Conservation (phyloP, 1,140 invertebrate species). For the Cyclargus thomasi region DNA sequence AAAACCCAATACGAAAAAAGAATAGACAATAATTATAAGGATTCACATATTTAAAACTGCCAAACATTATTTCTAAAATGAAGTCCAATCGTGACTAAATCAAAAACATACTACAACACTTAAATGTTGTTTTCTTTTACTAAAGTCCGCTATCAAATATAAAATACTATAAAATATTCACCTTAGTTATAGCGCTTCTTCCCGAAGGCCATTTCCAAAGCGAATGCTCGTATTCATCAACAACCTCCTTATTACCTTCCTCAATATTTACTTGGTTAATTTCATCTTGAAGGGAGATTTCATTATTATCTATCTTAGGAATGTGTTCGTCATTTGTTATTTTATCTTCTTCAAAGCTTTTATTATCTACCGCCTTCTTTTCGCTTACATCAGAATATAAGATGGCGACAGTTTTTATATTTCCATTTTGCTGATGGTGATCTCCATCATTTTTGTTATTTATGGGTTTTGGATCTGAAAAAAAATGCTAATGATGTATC, state of each 20-base stretch:
- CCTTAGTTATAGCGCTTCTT: conserved; percentile 75
- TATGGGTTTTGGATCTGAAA: conserved; percentile 26
- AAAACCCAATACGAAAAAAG: too few species aligned
- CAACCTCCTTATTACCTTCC: conserved; percentile 45
- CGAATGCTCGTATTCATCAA: conserved; percentile 65
- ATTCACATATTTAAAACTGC: too few species aligned
- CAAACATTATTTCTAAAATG: too few species aligned
- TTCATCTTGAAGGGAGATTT: conserved; percentile 38
- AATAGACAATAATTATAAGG: too few species aligned
- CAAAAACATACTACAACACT: too few species aligned
- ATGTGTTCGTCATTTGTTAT: conserved; percentile 40
- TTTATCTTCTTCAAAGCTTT: conserved; percentile 35
- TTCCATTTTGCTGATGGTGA: conserved; percentile 66
- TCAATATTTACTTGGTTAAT: conserved; percentile 37
- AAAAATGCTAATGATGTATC: neutral
- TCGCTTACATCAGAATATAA: conserved; percentile 39
- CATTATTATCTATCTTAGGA: conserved; percentile 38
- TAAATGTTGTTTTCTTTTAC: too few species aligned
- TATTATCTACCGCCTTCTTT: conserved; percentile 35
- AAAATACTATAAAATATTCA: conserved; percentile 16
- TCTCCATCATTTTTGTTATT: conserved; percentile 45
- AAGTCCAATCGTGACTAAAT: too few species aligned
- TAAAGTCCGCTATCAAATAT: neutral
- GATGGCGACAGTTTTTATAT: conserved; percentile 46
- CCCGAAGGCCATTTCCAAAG: conserved; percentile 76